Conservation (phyloP, 1,140 invertebrate species). For the Trichogramma pretiosum region DNA sequence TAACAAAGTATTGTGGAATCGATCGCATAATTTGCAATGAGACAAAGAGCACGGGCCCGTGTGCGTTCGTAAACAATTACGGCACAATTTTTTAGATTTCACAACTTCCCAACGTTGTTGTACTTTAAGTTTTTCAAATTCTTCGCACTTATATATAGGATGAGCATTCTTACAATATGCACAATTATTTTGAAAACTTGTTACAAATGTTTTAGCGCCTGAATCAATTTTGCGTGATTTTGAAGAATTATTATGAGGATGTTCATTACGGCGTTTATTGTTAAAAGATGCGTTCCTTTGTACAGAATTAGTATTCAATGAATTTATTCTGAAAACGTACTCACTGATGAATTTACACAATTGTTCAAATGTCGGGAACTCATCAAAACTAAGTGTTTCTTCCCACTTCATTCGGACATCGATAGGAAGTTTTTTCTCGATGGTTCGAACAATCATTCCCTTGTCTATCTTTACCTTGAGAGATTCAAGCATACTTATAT, state of each 20-base stretch:
- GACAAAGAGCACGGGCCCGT: background rate
- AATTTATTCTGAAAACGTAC: background rate
- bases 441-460: too few relatives aligned
- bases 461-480: too few relatives aligned
- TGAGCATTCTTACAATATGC: background rate
- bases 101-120: background rate
- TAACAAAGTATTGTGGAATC: background rate
- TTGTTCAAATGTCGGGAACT: conserved; percentile 7
- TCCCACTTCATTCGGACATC: conserved; percentile 15
- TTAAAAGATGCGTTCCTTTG: background rate
- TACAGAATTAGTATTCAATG: too few relatives aligned
- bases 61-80: background rate
- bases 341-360: background rate
- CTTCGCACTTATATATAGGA: background rate
- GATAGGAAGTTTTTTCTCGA: background rate
- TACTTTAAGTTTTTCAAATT: background rate
- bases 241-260: background rate
- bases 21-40: background rate
- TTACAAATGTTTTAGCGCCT: background rate
- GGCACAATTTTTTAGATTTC: background rate
- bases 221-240: background rate
- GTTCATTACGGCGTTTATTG: background rate
- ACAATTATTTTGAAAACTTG: background rate
- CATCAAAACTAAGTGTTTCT: conserved; percentile 8
- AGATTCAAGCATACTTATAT: background rate